Percentiles rank a stretch among this genome's conserved stretches.
These are phyloP conservation scores for Rafetus swinhoei DNA, from an alignment of 2,113 vertebrate species.

Conservation along the genomic window DNA sequence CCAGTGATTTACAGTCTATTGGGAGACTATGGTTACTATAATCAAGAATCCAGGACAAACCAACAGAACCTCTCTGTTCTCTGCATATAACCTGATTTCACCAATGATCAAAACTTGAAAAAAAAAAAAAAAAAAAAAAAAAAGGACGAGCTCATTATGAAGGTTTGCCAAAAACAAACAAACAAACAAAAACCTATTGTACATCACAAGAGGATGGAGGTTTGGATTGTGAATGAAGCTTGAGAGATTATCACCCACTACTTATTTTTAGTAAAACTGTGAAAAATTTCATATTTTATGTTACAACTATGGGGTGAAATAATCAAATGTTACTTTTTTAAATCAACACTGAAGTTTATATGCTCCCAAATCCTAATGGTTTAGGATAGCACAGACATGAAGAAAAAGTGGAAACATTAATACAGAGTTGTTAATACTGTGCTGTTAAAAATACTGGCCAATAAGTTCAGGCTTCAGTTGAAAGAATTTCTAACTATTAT, in stretches of 20 bases:
- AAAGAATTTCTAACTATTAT: background rate
- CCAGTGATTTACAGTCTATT: background rate
- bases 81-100: background rate
- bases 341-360: background rate
- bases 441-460: background rate
- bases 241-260: too few species aligned
- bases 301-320: background rate
- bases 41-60: background rate
- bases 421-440: background rate
- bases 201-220: background rate
- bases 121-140: too few species aligned
- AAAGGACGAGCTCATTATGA: background rate
- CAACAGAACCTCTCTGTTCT: background rate
- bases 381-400: background rate
- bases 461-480: background rate
- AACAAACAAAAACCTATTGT: background rate
- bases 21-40: background rate
- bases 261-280: background rate
- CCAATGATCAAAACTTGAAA: background rate
- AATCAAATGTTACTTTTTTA: background rate
- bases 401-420: background rate
- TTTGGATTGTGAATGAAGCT: background rate
- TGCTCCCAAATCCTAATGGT: background rate
- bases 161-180: background rate
- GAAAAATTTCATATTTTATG: fast-evolving